phyloP scores from a whole-genome alignment of 2,797 vertebrate species.

The Sebastes goodei region DNA sequence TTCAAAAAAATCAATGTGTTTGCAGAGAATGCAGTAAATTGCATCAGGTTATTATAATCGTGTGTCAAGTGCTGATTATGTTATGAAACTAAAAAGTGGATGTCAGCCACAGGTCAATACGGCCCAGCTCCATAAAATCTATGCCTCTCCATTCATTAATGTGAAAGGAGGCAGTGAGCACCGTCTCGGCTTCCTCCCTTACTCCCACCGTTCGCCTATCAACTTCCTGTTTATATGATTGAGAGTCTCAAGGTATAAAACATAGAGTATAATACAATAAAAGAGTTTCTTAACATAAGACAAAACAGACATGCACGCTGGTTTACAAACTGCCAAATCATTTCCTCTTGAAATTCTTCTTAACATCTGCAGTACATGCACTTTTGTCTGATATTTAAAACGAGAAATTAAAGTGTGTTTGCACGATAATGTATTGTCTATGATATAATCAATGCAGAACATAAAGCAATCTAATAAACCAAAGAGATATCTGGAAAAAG shows the following conservation, averaged over 20 bases:
- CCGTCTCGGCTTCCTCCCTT: conserved; percentile 16
- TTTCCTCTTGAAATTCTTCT: not conserved
- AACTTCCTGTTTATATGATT: conserved; percentile 9
- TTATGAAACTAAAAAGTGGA: conserved; percentile 89
- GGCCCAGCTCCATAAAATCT: conserved; percentile 80
- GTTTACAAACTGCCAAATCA: not conserved
- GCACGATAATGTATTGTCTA: conserved; percentile 43
- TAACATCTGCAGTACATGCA: not conserved
- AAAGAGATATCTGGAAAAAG: conserved; percentile 5
- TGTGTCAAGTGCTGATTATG: conserved; percentile 89
- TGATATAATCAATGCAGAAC: conserved; percentile 57
- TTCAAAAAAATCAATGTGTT: conserved; percentile 96
- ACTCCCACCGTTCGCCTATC: not conserved
- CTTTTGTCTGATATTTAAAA: not conserved
- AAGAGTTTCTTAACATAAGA: not conserved
- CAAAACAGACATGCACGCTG: not conserved
- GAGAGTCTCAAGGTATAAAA: not conserved
- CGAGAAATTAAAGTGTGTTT: not conserved
- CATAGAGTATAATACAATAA: not conserved
- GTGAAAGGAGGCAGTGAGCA: conserved; percentile 46
- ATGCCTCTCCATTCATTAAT: conserved; percentile 76
- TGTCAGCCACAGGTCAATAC: conserved; percentile 83
- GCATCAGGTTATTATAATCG: conserved; percentile 90
- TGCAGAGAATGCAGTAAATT: conserved; percentile 90
- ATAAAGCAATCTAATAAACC: not conserved